Conservation (phyloP, 64 coral and sea anemone species). For the Anthopleura sola region DNA sequence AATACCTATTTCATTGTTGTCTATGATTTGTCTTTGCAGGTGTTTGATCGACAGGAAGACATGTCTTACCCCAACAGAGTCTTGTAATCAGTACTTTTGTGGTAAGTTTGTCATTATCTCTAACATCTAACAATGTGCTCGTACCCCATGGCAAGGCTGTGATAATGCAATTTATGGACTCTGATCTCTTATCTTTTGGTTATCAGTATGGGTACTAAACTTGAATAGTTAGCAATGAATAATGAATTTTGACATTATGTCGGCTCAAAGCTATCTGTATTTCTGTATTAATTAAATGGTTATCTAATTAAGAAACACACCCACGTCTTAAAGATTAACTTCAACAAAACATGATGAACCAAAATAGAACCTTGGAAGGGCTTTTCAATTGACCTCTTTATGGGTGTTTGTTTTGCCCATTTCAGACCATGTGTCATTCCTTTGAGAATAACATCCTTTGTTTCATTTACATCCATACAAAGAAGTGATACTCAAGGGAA, state of each 20-base stretch:
- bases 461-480: too few relatives aligned
- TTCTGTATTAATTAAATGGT: too few relatives aligned
- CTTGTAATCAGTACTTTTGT: slow-evolving; percentile 74
- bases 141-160: background rate
- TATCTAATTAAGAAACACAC: too few relatives aligned
- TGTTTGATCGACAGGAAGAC: slow-evolving; percentile 83
- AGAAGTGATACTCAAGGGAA: too few relatives aligned
- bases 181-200: background rate
- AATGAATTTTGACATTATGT: background rate
- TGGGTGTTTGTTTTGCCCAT: too few relatives aligned
- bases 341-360: too few relatives aligned
- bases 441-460: too few relatives aligned
- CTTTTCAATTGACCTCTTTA: too few relatives aligned
- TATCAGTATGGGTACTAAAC: background rate
- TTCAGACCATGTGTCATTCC: too few relatives aligned
- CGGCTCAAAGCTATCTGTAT: background rate
- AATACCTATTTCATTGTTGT: background rate
- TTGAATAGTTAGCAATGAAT: background rate
- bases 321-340: too few relatives aligned
- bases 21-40: slow-evolving; percentile 24
- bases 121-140: background rate
- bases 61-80: slow-evolving; percentile 58
- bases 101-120: slow-evolving; percentile 34
- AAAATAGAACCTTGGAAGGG: too few relatives aligned
- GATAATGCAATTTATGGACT: background rate